Base-by-base conservation (phyloP, 53 echinoderm and acorn worm species). In the Holothuria scabra region DNA sequence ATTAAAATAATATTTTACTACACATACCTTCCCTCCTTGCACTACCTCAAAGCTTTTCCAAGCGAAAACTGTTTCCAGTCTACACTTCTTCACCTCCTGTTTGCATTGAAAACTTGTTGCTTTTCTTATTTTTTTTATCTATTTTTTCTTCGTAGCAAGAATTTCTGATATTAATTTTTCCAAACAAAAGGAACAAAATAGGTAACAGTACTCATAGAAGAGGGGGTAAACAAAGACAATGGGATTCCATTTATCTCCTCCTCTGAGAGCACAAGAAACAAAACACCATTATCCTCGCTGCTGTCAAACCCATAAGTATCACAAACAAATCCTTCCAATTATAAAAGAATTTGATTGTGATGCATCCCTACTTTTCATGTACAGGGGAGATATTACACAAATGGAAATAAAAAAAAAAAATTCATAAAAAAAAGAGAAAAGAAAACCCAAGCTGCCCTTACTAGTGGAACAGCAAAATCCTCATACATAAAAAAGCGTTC, bases 161-260 rank as follows among this genome's bases (percentile, higher is more conserved):
- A 78, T 78, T 58, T 78, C 58, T 56, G 56, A 57, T 78, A 57
- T 78, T 78, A 56, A 56, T 56, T 31, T 57, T 78, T 32, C 78
- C 12, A 78, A 78, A 13, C 3, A 78, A 69, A 65, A 49, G 56
- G 55, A 56, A 78, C 28, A 55, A 78, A 78, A 56, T 58, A 78
- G 46, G 56, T 58, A 78, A 78, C 78, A 78, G 78, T 78, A 78
- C 78, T 78, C 78, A 30, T 57, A 52, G 78, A 58, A 52, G 78
- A 58, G 58, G 78, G 11, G 78, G 78, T 46, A 44, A 2, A 49
- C 46, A 72, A 67, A 20, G 52, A 52, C 52, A 52, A 52, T 52
- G 14, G n/a, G 52, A 52, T 52, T 52, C 52, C 52, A 52, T 52
- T 52, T 52, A 52, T 52, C 52, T 52, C 52, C 52, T 52, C 52